Evolutionary conservation across 2,888 invertebrate species (phyloP), one percentile per base, ranked within the genome.

Genomic region (Pheosia tremula): DNA sequence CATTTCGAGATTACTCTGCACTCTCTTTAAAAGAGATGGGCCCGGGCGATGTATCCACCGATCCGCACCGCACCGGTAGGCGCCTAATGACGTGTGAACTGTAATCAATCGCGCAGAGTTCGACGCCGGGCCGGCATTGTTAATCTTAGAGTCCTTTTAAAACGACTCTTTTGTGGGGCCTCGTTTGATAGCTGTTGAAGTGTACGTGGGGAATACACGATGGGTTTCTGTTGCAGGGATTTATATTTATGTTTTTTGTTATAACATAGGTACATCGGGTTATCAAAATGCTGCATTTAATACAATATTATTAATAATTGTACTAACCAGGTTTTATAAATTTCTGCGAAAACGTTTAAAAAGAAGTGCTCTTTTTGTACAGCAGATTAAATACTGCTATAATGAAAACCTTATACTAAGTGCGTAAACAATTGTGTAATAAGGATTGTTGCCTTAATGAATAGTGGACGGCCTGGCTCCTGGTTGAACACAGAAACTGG

Each of bases 21-120:
- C 65, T 65, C 63, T 67, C 67, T 71, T 70, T 68, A 74, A 77
- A 76, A 73, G 79, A 80, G 80, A 75, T 79, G 73, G 71, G 74
- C 70, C 59, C 64, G 66, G 68, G 60, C 60, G 75, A 80, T 80
- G 81, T 75, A 80, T 78, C 75, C 72, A 74, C 70, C 68, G 71
- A 72, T 71, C 74, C 74, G 71, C 68, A 64, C 67, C 74, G 60
- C 73, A 64, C 68, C 71, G 74, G 67, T 71, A 73, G 72, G 72
- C 76, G 83, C 75, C 72, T 82, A 85, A 85, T 85, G 85, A 80
- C 65, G 80, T 80, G 85, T 83, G 82, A 84, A 84, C 71, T 74
- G 71, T 79, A 81, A 84, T 83, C 85, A 81, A 81, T 82, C 79
- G 81, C 72, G 55, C 58, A 47, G 66, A 67, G 66, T 69, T 74